These are phyloP conservation scores for Periparus ater DNA, from an alignment of 2,797 vertebrate genomes.

Conservation along the genomic window DNA sequence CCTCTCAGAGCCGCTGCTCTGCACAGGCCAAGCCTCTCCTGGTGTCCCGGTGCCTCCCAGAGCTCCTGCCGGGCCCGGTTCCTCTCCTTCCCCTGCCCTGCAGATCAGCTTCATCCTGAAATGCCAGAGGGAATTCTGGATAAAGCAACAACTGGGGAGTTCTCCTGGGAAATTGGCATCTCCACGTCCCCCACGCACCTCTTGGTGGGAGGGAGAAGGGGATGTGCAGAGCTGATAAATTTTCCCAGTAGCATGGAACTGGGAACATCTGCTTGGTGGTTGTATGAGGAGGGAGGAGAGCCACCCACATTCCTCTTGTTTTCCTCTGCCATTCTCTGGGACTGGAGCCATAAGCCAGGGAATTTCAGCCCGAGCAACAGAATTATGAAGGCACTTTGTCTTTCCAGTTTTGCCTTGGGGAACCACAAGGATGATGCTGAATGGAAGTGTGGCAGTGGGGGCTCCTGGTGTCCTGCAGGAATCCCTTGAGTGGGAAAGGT, in stretches of 20 bases:
- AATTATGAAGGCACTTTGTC: not conserved
- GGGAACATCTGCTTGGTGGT: not conserved
- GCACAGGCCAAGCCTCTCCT: not conserved
- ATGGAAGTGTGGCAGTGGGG: accelerated
- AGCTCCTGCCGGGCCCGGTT: accelerated
- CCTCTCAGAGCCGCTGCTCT: not conserved
- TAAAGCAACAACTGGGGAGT: not conserved
- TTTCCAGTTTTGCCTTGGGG: not conserved
- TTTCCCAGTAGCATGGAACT: not conserved
- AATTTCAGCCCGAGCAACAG: not conserved
- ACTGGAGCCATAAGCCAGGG: not conserved
- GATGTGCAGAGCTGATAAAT: accelerated
- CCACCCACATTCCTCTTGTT: not conserved
- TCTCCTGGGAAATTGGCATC: not conserved
- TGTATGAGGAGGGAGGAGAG: not conserved
- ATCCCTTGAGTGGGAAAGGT: not conserved
- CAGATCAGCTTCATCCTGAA: not conserved
- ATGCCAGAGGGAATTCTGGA: not conserved
- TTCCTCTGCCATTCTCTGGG: not conserved
- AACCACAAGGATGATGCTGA: accelerated
- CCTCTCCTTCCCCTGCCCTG: not conserved
- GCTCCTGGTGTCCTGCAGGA: not conserved
- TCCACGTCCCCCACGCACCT: accelerated
- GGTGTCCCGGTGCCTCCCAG: not conserved
- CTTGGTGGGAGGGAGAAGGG: not conserved